Conservation (phyloP, 2,888 invertebrate genomes). For the Osedax fenrisi region DNA sequence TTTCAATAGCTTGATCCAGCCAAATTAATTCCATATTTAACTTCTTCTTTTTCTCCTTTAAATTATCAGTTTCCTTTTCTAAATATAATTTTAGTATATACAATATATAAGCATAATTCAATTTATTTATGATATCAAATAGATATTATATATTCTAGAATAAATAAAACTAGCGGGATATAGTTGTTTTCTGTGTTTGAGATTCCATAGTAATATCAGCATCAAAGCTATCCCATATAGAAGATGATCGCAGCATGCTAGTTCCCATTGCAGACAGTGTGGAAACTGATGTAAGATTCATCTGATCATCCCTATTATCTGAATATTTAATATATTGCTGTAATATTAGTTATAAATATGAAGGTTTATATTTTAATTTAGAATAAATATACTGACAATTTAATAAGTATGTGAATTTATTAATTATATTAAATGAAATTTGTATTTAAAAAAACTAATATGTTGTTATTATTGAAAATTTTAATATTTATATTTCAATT, state of each 20-base stretch:
- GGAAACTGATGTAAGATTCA: neutral
- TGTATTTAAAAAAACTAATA: no score
- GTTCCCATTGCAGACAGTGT: neutral
- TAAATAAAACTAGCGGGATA: neutral
- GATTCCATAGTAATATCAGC: neutral
- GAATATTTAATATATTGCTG: no score
- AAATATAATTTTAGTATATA: neutral
- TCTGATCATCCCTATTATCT: no score
- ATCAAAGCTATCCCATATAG: neutral
- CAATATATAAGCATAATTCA: neutral
- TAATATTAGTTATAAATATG: no score
- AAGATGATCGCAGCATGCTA: neutral
- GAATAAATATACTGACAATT: no score
- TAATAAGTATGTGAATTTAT: no score
- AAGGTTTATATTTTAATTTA: no score
- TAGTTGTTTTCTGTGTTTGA: neutral
- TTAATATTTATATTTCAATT: no score
- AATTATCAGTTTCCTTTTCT: neutral
- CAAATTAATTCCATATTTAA: neutral
- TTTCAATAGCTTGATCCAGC: neutral
- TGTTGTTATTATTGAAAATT: no score
- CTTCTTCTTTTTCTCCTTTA: neutral
- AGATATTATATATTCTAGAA: neutral
- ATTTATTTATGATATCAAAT: neutral
- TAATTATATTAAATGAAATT: no score